Evolutionary conservation across 2,888 invertebrate species (phyloP).

Genomic region (Drosophila rellima): DNA sequence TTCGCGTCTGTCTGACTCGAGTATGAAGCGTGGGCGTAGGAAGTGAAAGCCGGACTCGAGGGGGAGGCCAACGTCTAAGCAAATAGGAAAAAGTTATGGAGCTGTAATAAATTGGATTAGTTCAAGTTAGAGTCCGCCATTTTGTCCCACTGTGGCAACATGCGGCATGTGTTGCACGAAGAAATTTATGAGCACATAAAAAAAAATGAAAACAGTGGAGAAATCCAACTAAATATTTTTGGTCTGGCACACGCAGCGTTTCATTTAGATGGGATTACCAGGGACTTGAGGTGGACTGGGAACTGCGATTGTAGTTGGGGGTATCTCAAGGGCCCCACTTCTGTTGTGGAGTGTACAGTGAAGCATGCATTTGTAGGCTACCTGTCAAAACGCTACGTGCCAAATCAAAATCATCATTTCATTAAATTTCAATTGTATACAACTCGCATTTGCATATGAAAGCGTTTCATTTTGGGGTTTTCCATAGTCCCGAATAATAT

Average conservation of each 20-base stretch:
- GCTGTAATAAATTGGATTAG: conserved; percentile 85
- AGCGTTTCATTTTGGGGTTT: conserved; percentile 58
- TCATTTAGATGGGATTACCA: conserved; percentile 75
- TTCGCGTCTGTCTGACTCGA: conserved; percentile 70
- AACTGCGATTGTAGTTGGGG: not conserved
- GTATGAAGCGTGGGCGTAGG: conserved; percentile 27
- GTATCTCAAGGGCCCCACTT: conserved; percentile 61
- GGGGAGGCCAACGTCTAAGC: conserved; percentile 54
- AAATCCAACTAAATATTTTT: conserved; percentile 63
- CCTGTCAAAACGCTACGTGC: conserved; percentile 64
- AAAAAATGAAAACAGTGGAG: conserved; percentile 44
- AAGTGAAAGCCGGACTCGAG: not conserved
- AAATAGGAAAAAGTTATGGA: conserved; percentile 84
- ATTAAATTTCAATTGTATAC: conserved; percentile 56
- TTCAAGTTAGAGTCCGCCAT: conserved; percentile 83
- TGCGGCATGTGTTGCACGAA: conserved; percentile 28
- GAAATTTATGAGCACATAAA: conserved; percentile 62
- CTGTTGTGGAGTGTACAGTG: conserved; percentile 45
- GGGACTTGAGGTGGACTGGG: conserved; percentile 5
- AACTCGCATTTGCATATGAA: conserved; percentile 79
- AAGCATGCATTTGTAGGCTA: conserved; percentile 34
- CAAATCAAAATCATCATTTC: conserved; percentile 79
- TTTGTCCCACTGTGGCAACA: conserved; percentile 59
- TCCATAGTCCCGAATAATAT: conserved; percentile 58
- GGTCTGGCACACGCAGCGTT: conserved; percentile 60